These are phyloP conservation scores for Ophioninae sp. DNA, from an alignment of 2,888 invertebrate species.

Conservation along the genomic window DNA sequence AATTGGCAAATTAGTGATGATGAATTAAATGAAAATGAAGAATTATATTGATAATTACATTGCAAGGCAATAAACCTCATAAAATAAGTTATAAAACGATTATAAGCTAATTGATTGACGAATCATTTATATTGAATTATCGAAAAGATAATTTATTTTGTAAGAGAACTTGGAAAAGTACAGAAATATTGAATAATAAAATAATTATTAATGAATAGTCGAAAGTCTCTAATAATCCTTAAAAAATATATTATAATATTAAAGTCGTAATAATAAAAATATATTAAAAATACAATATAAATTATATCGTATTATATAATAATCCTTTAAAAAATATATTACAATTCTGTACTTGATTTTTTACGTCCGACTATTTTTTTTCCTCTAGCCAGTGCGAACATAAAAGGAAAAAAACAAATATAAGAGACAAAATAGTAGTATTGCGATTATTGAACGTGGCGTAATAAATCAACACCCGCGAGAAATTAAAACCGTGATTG, in stretches of 20 bases:
- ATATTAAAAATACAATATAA: too few species aligned
- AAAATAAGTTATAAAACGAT: too few species aligned
- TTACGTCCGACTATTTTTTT: too few species aligned
- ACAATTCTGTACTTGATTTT: background rate
- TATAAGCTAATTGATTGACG: too few species aligned
- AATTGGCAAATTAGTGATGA: too few species aligned
- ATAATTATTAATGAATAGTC: background rate
- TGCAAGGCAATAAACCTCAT: too few species aligned
- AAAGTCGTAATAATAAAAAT: too few species aligned
- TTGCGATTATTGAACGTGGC: background rate
- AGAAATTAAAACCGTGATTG: slow-evolving; percentile 11
- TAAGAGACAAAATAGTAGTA: background rate
- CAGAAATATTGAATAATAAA: background rate
- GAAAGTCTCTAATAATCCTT: background rate
- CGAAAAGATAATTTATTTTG: background rate
- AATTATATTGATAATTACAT: background rate
- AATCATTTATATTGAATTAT: background rate
- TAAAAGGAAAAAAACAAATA: background rate
- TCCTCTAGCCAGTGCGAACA: too few species aligned
- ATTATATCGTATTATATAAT: too few species aligned
- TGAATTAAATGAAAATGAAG: too few species aligned
- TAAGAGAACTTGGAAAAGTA: background rate
- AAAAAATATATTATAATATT: background rate
- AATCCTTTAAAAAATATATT: background rate
- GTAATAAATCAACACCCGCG: background rate